A percentile compares a stretch with the other conserved stretches of the same genome.
These are phyloP conservation scores for Acropora yongei DNA, from an alignment of 64 coral and sea anemone species.

Conservation along the genomic window DNA sequence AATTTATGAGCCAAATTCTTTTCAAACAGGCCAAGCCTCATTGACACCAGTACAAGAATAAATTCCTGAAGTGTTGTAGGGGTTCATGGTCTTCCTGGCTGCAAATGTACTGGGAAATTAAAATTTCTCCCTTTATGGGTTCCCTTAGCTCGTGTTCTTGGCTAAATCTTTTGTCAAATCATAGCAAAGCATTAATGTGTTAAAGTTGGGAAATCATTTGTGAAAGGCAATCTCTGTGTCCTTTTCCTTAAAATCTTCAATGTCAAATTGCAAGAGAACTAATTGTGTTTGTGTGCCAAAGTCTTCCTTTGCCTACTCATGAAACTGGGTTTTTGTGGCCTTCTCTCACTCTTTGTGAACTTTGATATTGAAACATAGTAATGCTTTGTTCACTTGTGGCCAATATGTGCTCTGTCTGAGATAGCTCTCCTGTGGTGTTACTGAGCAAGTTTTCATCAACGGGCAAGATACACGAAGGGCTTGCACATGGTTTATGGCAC, in stretches of 20 bases:
- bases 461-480: not conserved
- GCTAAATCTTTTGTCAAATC: slow-evolving; percentile 35
- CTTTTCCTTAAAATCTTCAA: slow-evolving; percentile 55
- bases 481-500: not conserved
- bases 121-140: slow-evolving; percentile 1
- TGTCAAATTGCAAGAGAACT: slow-evolving; percentile 40
- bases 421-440: not conserved
- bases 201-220: slow-evolving; percentile 50
- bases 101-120: not conserved
- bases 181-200: slow-evolving; percentile 43
- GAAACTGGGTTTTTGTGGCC: not conserved
- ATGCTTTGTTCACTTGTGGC: not conserved
- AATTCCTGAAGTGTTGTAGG: slow-evolving; percentile 46
- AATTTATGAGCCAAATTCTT: slow-evolving; percentile 46
- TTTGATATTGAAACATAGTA: not conserved
- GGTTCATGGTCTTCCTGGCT: slow-evolving; percentile 12
- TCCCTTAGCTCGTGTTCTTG: slow-evolving; percentile 22
- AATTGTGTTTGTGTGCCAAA: slow-evolving; percentile 57
- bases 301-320: not conserved
- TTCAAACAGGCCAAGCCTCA: slow-evolving; percentile 57
- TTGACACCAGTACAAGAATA: slow-evolving; percentile 41
- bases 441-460: no score
- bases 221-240: slow-evolving; percentile 57
- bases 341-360: slow-evolving; percentile 4
- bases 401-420: not conserved